Evolutionary conservation across 1,140 invertebrate species (phyloP).

Genomic region (Solenopsis fugax): DNA sequence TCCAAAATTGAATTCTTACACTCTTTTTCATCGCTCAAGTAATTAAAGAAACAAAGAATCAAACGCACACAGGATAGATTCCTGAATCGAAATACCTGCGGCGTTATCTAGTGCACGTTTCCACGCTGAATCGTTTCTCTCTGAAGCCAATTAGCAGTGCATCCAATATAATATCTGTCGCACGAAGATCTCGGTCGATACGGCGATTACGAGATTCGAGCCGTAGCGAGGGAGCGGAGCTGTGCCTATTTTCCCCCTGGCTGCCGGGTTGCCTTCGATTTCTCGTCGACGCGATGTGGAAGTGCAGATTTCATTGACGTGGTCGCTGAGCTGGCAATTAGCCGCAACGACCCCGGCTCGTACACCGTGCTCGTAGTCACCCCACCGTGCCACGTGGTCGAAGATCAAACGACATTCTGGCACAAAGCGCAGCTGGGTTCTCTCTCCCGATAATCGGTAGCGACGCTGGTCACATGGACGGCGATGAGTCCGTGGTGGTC

Average conservation of each 20-base stretch:
- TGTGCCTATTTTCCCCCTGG: slow-evolving; percentile 40
- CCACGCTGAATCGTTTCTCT: slow-evolving; percentile 8
- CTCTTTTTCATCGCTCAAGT: background rate
- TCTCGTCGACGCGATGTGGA: slow-evolving; percentile 50
- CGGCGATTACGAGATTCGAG: slow-evolving; percentile 58
- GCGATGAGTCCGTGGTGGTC: slow-evolving; percentile 24
- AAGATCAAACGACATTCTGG: slow-evolving; percentile 74
- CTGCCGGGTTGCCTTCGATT: slow-evolving; percentile 65
- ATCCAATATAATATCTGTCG: slow-evolving; percentile 51
- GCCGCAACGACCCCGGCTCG: slow-evolving; percentile 68
- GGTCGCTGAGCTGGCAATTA: slow-evolving; percentile 75
- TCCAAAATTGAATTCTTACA: background rate
- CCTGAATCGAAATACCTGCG: slow-evolving; percentile 26
- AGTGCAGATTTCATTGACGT: slow-evolving; percentile 74
- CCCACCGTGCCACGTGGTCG: slow-evolving; percentile 72
- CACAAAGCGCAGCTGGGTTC: slow-evolving; percentile 72
- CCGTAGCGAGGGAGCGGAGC: slow-evolving; percentile 28
- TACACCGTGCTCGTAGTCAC: slow-evolving; percentile 51
- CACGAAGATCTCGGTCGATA: slow-evolving; percentile 46
- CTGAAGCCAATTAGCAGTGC: slow-evolving; percentile 66
- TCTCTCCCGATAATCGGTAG: slow-evolving; percentile 63
- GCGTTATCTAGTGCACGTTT: slow-evolving; percentile 44
- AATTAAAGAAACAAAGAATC: background rate
- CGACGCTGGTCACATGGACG: slow-evolving; percentile 45
- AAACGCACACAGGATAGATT: background rate